Base-by-base conservation (phyloP, 2,113 vertebrate genomes). In the Ceratotherium simum region DNA sequence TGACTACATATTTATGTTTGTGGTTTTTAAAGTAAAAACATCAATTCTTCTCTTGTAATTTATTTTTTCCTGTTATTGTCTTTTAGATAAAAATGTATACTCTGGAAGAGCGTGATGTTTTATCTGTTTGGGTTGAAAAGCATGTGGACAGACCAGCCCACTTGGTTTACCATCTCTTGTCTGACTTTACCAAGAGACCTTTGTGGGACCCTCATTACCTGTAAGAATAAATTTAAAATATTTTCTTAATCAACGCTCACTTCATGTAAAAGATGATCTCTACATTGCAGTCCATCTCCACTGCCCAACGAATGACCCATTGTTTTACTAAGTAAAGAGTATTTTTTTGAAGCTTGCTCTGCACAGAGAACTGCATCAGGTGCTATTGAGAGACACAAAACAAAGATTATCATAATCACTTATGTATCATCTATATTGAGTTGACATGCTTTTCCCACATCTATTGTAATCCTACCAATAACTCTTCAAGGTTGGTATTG, bases 41-140 rank as follows among this genome's bases (percentile, higher is more conserved):
- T 33, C 21, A 14, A 33, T 75, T 70, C 76, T 87, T 67, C 11
- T 91, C 92, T 79, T 58, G 0, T 97, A 83, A 93, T 56, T 90
- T 90, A 48, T 84, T 0, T 96, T 97, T 80, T 95, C 67, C 84
- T 16, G 18, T 51, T 84, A 3, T 21, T 70, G 82, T 75, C 73
- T 91, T 95, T 88, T 97, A 99, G 99, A 97, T 99, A 73, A 98
- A 98, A 96, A 98, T 99, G 94, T 98, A 98, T 79, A 99, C 98
- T 75, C 97, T 97, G 13, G 99, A 99, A 96, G 98, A 99, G 33
- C 95, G 91, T 23, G 98, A 98, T 72, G 27, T 87, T 56, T 76
- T 99, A 94, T 98, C 97, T 29, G 14, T 99, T 83, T 98, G 98
- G 97, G 98, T 99, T 94, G 98, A 99, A 98, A 99, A 99, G 98